phyloP scores from a whole-genome alignment of 2,888 invertebrate genomes.

The Timema podura region DNA sequence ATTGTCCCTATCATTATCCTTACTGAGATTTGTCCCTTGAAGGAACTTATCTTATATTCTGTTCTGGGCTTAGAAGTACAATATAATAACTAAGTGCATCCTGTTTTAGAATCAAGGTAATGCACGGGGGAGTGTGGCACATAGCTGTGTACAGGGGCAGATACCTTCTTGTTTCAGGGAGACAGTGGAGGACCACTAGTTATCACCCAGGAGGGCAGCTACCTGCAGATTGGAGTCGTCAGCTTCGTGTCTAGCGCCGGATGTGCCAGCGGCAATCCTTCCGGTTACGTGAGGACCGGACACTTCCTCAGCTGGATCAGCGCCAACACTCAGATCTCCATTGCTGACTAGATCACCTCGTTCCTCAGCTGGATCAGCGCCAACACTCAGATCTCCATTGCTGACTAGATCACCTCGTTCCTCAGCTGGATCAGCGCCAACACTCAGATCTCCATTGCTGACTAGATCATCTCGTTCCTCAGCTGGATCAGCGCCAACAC shows the following conservation, averaged over 20 bases:
- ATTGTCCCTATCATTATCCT: too few relatives aligned
- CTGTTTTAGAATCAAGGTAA: too few relatives aligned
- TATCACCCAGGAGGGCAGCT: conserved; percentile 23
- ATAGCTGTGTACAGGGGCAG: background rate
- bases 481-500: too few relatives aligned
- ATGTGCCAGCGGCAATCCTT: conserved; percentile 38
- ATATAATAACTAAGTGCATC: too few relatives aligned
- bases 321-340: conserved; percentile 32
- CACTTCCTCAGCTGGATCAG: conserved; percentile 37
- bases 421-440: too few relatives aligned
- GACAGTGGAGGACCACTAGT: conserved; percentile 41
- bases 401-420: too few relatives aligned
- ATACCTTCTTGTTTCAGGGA: conserved; percentile 35
- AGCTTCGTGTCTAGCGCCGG: conserved; percentile 37
- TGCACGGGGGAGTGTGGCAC: too few relatives aligned
- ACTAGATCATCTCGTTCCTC: too few relatives aligned
- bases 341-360: conserved; percentile 26
- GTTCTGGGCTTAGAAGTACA: too few relatives aligned
- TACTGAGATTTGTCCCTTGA: too few relatives aligned
- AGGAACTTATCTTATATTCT: too few relatives aligned
- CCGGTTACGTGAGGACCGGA: conserved; percentile 37
- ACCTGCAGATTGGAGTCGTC: conserved; percentile 38
- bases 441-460: too few relatives aligned
- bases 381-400: conserved; percentile 30
- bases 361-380: conserved; percentile 37